A percentile compares a stretch with the other conserved stretches of the same genome.
phyloP scores from a whole-genome alignment of 1,140 invertebrate genomes.

The Lineus longissimus region DNA sequence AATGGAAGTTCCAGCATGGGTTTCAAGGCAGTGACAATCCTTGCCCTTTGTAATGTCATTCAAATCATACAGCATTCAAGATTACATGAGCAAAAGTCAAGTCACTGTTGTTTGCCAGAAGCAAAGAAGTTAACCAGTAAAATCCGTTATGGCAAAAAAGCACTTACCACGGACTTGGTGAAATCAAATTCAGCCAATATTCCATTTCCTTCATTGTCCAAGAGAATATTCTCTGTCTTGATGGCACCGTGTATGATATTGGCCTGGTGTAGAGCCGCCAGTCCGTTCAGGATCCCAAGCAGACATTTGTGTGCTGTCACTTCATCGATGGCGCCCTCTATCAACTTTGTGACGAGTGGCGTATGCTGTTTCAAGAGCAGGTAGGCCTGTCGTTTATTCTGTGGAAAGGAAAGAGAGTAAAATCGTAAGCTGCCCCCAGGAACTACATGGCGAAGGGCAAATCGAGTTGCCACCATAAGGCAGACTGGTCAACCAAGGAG shows the following conservation, averaged over 20 bases:
- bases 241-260: background rate
- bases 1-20: too few relatives aligned
- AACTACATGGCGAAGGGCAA: too few relatives aligned
- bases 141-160: too few relatives aligned
- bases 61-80: too few relatives aligned
- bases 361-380: background rate
- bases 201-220: background rate
- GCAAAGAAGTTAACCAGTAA: too few relatives aligned
- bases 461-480: too few relatives aligned
- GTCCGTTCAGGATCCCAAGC: background rate
- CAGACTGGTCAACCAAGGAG: too few relatives aligned
- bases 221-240: background rate
- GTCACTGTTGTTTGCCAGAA: too few relatives aligned
- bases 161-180: background rate
- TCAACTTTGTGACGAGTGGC: background rate
- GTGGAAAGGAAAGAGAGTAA: background rate
- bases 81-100: too few relatives aligned
- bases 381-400: conserved; percentile 1
- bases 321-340: background rate
- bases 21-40: too few relatives aligned
- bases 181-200: background rate
- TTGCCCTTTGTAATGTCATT: too few relatives aligned
- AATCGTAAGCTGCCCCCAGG: background rate
- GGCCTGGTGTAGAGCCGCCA: background rate
- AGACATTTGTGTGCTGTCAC: background rate